Evolutionary conservation across 2,797 vertebrate species (phyloP).

Genomic region (Numenius phaeopus): DNA sequence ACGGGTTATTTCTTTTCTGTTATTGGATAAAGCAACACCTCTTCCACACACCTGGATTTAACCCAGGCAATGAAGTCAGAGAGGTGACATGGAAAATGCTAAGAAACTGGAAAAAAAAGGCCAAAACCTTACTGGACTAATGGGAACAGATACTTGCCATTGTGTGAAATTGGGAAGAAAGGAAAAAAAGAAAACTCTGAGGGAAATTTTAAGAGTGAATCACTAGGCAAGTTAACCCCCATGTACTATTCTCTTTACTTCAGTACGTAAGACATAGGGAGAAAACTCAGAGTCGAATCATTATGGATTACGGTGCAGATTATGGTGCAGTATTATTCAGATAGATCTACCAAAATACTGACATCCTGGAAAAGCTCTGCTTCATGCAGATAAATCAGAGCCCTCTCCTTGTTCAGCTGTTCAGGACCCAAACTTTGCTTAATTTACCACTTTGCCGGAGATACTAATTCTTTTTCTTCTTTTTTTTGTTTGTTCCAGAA

Average conservation of each 20-base stretch:
- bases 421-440: background rate
- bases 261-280: background rate
- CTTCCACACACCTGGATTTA: background rate
- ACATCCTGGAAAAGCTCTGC: background rate
- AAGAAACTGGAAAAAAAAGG: background rate
- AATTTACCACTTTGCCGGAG: rapidly evolving
- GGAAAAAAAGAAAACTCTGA: background rate
- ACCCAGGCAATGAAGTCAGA: background rate
- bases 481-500: background rate
- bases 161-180: background rate
- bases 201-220: background rate
- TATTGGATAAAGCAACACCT: background rate
- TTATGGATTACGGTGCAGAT: background rate
- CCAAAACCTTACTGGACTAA: background rate
- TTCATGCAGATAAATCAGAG: background rate
- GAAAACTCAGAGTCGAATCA: background rate
- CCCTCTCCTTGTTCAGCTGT: background rate
- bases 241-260: background rate
- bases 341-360: background rate
- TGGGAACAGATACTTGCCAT: background rate
- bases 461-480: background rate
- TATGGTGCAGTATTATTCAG: background rate
- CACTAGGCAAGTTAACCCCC: background rate
- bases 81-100: background rate
- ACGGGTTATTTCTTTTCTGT: background rate